Evolutionary conservation across 2,113 vertebrate genomes (phyloP).

Genomic region (Xiphophorus hellerii): DNA sequence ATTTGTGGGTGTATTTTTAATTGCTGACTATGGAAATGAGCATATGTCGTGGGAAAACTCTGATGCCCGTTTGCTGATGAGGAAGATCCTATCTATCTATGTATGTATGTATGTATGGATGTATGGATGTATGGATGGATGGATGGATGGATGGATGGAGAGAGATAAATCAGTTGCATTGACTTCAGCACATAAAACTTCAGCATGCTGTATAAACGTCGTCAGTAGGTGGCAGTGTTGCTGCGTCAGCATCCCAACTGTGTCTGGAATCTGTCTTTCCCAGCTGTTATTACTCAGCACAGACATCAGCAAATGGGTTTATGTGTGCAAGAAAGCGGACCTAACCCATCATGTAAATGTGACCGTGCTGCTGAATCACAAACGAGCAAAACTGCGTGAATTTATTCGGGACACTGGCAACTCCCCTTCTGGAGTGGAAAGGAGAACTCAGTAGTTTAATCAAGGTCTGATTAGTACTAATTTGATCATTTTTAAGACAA

Average conservation of each 20-base stretch:
- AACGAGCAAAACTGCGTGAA: conserved; percentile 21
- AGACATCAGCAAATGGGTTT: conserved; percentile 39
- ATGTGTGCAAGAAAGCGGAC: conserved; percentile 28
- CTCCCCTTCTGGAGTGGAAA: conserved; percentile 31
- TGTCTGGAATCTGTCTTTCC: background rate
- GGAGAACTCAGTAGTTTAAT: conserved; percentile 44
- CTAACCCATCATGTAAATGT: conserved; percentile 46
- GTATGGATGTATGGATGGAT: no score
- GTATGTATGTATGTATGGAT: no score
- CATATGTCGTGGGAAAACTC: conserved; percentile 7
- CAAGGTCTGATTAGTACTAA: conserved; percentile 54
- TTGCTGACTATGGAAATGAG: conserved; percentile 6
- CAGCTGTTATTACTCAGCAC: conserved; percentile 34
- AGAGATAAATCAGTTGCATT: background rate
- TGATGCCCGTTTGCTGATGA: background rate
- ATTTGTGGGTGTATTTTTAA: conserved; percentile 22
- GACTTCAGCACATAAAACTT: conserved; percentile 1
- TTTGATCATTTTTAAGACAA: conserved; percentile 42
- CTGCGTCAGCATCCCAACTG: conserved; percentile 5
- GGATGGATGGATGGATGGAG: background rate
- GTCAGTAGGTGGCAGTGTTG: conserved; percentile 70
- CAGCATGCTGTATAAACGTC: background rate
- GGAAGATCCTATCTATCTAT: no score
- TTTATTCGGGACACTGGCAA: background rate
- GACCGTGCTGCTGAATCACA: conserved; percentile 15